Percentiles rank a stretch among this genome's conserved stretches.
Evolutionary conservation across 2,888 invertebrate genomes (phyloP).

Genomic region (Drosophila yooni): DNA sequence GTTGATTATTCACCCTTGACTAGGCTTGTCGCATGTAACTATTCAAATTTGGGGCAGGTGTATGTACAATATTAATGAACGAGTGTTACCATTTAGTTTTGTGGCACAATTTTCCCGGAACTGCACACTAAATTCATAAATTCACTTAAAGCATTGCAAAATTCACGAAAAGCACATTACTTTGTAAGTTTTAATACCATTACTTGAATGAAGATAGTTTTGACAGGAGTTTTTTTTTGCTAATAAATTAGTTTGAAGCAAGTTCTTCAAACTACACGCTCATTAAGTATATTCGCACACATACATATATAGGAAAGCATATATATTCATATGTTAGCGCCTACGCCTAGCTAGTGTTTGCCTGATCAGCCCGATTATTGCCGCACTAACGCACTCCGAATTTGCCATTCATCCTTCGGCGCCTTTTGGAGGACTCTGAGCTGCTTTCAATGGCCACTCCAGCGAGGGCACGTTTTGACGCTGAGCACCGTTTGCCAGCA

Average conservation of each 20-base stretch:
- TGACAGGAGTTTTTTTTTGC: not conserved
- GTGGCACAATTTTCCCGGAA: not conserved
- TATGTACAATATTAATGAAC: slow-evolving; percentile 4
- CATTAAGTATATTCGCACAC: not conserved
- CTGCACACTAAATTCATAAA: not conserved
- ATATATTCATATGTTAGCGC: not conserved
- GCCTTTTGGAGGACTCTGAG: slow-evolving; percentile 38
- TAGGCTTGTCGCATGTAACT: not conserved
- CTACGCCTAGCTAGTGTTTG: slow-evolving; percentile 3
- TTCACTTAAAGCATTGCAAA: not conserved
- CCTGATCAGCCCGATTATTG: slow-evolving; percentile 49
- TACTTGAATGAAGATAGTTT: not conserved
- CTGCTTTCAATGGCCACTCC: slow-evolving; percentile 40
- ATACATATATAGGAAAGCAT: not conserved
- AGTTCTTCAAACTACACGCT: not conserved
- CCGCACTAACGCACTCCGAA: slow-evolving; percentile 40
- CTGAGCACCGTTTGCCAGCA: slow-evolving; percentile 47
- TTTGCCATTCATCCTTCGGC: slow-evolving; percentile 44
- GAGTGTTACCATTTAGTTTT: not conserved
- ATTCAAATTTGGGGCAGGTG: slow-evolving; percentile 5
- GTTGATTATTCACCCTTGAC: slow-evolving; percentile 23
- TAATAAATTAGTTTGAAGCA: not conserved
- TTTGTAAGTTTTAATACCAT: not conserved
- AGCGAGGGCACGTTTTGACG: slow-evolving; percentile 13
- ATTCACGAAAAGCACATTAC: not conserved